A percentile compares a stretch with the other conserved stretches of the same genome.
Evolutionary conservation across 2,113 vertebrate species (phyloP).

Genomic region (Rissa tridactyla): DNA sequence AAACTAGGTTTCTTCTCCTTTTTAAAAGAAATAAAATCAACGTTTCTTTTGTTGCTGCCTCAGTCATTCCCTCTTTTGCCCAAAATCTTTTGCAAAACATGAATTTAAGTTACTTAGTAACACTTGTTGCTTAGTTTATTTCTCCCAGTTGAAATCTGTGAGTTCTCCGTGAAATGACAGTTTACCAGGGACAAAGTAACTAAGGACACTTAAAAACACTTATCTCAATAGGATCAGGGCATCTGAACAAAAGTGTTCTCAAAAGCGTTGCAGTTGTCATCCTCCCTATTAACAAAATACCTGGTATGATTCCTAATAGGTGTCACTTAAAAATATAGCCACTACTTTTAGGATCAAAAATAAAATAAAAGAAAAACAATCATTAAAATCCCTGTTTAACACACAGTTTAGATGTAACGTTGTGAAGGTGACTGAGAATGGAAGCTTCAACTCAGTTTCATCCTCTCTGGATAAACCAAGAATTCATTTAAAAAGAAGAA

Average conservation of each 20-base stretch:
- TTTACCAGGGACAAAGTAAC: not conserved
- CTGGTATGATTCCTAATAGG: not conserved
- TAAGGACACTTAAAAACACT: accelerated
- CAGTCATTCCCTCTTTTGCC: not conserved
- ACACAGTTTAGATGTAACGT: not conserved
- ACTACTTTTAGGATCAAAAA: not conserved
- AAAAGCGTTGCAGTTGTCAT: not conserved
- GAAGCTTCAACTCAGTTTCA: not conserved
- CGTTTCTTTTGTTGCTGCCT: not conserved
- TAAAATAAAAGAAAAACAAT: not conserved
- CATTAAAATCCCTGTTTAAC: not conserved
- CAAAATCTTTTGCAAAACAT: not conserved
- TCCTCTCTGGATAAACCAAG: not conserved
- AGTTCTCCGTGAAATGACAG: not conserved
- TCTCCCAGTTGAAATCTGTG: not conserved
- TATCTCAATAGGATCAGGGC: not conserved
- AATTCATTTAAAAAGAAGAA: not conserved
- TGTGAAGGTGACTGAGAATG: not conserved
- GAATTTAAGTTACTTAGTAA: not conserved
- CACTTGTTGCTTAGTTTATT: not conserved
- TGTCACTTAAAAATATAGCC: not conserved
- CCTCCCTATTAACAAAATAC: not conserved
- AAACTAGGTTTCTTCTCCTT: not conserved
- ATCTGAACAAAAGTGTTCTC: not conserved
- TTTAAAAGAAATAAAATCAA: not conserved